Conservation (phyloP, 2,888 invertebrate species). For the Cecidostiba fungosa region DNA sequence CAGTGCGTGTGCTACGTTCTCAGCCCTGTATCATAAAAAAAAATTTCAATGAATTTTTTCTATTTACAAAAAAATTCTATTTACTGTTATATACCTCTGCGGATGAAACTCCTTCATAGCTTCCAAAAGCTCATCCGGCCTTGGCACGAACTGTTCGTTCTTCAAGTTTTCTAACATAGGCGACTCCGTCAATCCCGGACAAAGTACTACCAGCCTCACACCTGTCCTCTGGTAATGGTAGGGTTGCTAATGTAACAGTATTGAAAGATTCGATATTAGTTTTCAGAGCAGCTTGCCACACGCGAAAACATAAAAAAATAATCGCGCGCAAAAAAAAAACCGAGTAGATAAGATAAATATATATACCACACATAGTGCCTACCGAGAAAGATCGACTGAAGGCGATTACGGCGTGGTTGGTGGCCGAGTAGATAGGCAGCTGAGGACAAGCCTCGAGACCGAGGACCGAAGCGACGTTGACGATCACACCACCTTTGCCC, state of each 20-base stretch:
- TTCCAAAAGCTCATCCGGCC: slow-evolving; percentile 62
- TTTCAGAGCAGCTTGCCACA: too few relatives aligned
- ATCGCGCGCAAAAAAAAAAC: not conserved
- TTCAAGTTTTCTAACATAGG: slow-evolving; percentile 65
- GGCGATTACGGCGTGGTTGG: slow-evolving; percentile 81
- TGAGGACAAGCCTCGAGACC: slow-evolving; percentile 82
- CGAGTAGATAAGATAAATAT: not conserved
- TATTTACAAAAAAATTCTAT: too few relatives aligned
- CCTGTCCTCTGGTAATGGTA: slow-evolving; percentile 77
- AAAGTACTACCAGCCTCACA: slow-evolving; percentile 75
- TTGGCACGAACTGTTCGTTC: slow-evolving; percentile 54
- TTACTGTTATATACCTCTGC: too few relatives aligned
- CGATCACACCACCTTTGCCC: slow-evolving; percentile 83
- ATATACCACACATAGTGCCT: slow-evolving; percentile 48
- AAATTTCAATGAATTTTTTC: too few relatives aligned
- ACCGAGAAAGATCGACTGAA: slow-evolving; percentile 77
- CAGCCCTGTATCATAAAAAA: slow-evolving; percentile 69
- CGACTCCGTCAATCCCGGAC: slow-evolving; percentile 74
- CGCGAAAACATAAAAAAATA: not conserved
- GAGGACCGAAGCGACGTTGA: slow-evolving; percentile 85
- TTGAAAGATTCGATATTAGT: too few relatives aligned
- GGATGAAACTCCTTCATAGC: slow-evolving; percentile 67
- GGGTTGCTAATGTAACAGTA: slow-evolving; percentile 72
- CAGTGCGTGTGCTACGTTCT: slow-evolving; percentile 74
- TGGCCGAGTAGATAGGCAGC: slow-evolving; percentile 83